Evolutionary conservation across 2,113 vertebrate genomes (phyloP).

Genomic region (Dermatemys mawii): DNA sequence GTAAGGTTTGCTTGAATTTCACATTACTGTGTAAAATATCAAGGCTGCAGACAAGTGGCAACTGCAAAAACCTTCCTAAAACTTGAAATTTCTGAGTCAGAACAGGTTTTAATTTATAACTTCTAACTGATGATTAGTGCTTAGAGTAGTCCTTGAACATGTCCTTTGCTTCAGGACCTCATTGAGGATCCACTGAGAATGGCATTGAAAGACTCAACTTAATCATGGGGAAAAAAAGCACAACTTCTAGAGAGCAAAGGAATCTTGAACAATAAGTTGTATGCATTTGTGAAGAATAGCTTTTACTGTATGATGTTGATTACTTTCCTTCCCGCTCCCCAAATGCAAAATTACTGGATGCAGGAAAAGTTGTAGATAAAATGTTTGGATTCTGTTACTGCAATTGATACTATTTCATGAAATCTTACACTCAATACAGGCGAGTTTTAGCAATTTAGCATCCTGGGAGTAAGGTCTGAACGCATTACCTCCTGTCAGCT

Average conservation of each 20-base stretch:
- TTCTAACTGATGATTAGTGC: not conserved
- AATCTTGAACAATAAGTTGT: not conserved
- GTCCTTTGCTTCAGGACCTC: not conserved
- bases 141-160: not conserved
- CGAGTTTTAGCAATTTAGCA: not conserved
- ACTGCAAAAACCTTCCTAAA: not conserved
- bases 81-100: not conserved
- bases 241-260: not conserved
- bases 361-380: not conserved
- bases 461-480: too few species aligned
- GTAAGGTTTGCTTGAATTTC: not conserved
- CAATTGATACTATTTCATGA: not conserved
- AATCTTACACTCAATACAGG: not conserved
- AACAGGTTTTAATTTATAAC: not conserved
- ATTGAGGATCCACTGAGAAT: not conserved
- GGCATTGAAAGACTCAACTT: not conserved
- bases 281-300: not conserved
- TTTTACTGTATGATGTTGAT: not conserved
- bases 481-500: not conserved
- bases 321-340: not conserved
- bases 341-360: not conserved
- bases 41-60: not conserved
- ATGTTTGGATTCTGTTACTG: fast-evolving
- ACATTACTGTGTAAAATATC: not conserved
- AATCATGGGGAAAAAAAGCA: not conserved